Base-by-base conservation (phyloP, 2,797 vertebrate species). In the Darevskia nairensis region DNA sequence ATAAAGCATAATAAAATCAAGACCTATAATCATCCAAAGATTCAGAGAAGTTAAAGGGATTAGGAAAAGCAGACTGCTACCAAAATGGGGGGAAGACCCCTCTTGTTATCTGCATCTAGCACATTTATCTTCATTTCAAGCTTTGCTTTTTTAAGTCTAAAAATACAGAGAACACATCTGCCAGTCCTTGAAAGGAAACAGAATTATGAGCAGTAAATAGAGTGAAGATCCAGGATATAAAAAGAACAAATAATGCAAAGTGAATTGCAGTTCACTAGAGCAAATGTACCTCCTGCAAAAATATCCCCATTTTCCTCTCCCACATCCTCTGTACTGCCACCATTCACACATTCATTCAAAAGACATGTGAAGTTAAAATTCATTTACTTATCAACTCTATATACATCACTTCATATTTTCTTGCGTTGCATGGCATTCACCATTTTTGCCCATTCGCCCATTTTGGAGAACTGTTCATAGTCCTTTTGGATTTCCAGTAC, bases 111-210 rank as follows among this genome's bases (percentile, higher is more conserved):
- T 71, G 7, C 29, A 7, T 68, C 19, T 1, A 80, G 8, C 8
- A 68, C 83, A 77, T 41, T 3, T 74, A 90, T 72, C n/a, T 68
- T 90, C 8, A 46, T 32, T 10, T 3, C 4, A 89, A 59, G 35
- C 29, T n/a, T 19, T 79, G 35, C 59, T 27, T 86, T n/a, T 61
- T 69, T 46, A 32, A 78, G 23, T 86, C 32, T 80, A 41, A 88
- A 92, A 90, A 69, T 86, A 76, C 15, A 3, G 0, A 84, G 39
- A 88, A 89, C 92, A 89, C 39, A 89, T 6, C 1, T 86, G 29
- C 17, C 85, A 92, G 87, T 10, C 4, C 5, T 81, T 86, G 44
- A 69, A 88, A 85, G 79, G 85, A 86, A 86, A 66, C 39, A 46
- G n/a, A 91, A 17, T 15, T 78, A 39, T 44, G 64, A 84, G 82